These are phyloP conservation scores for Drosophila koepferae DNA, from an alignment of 2,888 invertebrate species.

Conservation along the genomic window DNA sequence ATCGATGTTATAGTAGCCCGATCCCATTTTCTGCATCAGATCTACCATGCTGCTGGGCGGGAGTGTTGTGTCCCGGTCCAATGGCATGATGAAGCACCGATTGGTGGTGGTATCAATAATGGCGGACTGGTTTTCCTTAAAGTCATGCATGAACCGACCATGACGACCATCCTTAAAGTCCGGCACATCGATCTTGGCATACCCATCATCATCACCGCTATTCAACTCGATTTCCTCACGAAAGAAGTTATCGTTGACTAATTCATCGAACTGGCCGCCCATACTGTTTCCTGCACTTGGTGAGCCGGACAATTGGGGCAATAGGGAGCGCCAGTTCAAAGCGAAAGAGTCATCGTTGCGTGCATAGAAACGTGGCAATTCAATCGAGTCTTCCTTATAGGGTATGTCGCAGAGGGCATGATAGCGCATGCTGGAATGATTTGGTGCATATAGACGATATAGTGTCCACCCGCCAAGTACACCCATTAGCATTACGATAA, in stretches of 20 bases:
- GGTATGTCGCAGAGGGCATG: slow-evolving; percentile 84
- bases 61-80: slow-evolving; percentile 91
- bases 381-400: slow-evolving; percentile 78
- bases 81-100: slow-evolving; percentile 96
- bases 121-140: slow-evolving; percentile 90
- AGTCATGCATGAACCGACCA: slow-evolving; percentile 97
- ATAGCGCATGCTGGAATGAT: slow-evolving; percentile 86
- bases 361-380: slow-evolving; percentile 80
- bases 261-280: slow-evolving; percentile 42
- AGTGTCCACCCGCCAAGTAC: slow-evolving; percentile 90
- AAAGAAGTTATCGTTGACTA: slow-evolving; percentile 86
- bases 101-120: slow-evolving; percentile 91
- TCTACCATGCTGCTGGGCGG: slow-evolving; percentile 93
- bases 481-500: slow-evolving; percentile 90
- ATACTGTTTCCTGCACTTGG: slow-evolving; percentile 19
- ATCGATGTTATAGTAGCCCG: slow-evolving; percentile 93
- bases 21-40: slow-evolving; percentile 91
- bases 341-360: slow-evolving; percentile 80
- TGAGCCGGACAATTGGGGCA: slow-evolving; percentile 60
- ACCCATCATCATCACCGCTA: slow-evolving; percentile 88
- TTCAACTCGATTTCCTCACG: slow-evolving; percentile 94
- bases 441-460: slow-evolving; percentile 90
- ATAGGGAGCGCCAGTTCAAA: slow-evolving; percentile 72
- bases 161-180: slow-evolving; percentile 92
- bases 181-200: slow-evolving; percentile 94